Evolutionary conservation across 2,797 vertebrate genomes (phyloP), one percentile per base, ranked within the genome.

Genomic region (Scolopax rusticola): DNA sequence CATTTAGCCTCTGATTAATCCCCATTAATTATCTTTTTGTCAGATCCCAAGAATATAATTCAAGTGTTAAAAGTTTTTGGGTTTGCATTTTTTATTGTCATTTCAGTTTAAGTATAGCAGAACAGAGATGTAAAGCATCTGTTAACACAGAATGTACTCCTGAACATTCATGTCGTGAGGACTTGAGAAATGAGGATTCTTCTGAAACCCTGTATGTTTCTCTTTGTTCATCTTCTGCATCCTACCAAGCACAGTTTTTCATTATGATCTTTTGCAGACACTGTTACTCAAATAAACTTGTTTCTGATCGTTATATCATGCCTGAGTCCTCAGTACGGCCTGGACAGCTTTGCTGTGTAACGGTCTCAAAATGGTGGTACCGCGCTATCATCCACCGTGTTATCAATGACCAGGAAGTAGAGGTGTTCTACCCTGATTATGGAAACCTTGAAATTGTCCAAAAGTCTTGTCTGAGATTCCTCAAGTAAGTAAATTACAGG

Each of bases 391-490:
- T 99, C 96, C 99, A 99, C 86, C 97, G 87, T 63, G 79, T 99
- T 10, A 14, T 99, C 69, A 98, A 92, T 71, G 93, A 98, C 41
- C 96, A 97, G 33, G 97, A 98, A 68, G 99, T 99, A 5, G 98
- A 99, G 86, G 99, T 99, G 18, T 99, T 99, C 97, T 99, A 96
- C 9, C 98, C 98, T 4, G 99, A 99, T 96, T 99, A 98, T 11
- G 99, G 99, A 19, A 98, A 98, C 87, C 63, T 98, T 3, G 94
- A 94, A 4, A 73, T 94, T 43, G 98, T 99, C n/a, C 98, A 88
- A 20, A 99, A 93, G n/a, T 97, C 97, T 65, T 96, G 90, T 24
- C 98, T 99, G 80, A 98, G 98, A 69, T 99, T 99, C 95, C 99
- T 99, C 73, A 99, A 99, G 99, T 99, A 98, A 95, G 99, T 92